Evolutionary conservation across 1,140 invertebrate species (phyloP), one percentile per base, ranked within the genome.

Genomic region (Linepithema humile): DNA sequence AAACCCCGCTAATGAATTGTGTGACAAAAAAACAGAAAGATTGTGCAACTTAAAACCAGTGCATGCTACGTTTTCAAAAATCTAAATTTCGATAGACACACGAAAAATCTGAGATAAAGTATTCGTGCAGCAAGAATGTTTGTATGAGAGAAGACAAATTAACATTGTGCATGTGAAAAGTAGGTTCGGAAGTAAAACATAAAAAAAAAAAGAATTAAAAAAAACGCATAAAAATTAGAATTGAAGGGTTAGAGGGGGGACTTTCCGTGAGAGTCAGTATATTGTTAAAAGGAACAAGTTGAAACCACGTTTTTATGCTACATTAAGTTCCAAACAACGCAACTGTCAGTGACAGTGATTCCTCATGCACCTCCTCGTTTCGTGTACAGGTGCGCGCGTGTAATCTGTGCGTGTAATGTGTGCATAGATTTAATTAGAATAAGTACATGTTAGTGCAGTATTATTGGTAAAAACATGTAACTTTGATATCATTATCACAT

Each of bases 311-410:
- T 69, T 69, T 78, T 55, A 78, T 59, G 38, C 73, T 59, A 89
- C 87, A 84, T 82, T 78, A 88, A 90, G 90, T 91, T 91, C 90
- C 90, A 91, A 91, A 90, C 90, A 90, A 90, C 89, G 77, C 67
- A 85, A 88, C 88, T 90, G 73, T 65, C 82, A 78, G 48, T 82
- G 89, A 77, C 86, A 89, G 40, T 29, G 86, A 26, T 70, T 85
- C 59, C 15, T 67, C 88, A 89, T 89, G 88, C 88, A 89, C 64
- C 48, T 77, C 43, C 70, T 72, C 70, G 50, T 88, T 84, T 86
- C 74, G 78, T 87, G 85, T 83, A 87, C 55, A 84, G 62, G 85
- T 90, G 87, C 77, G 84, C 72, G 83, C 86, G 85, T 90, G 85
- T 86, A 85, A 60, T 80, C 10, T 57, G 83, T 86, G 87, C 85